Percentiles rank a stretch among this genome's conserved stretches.
Evolutionary conservation across 2,888 invertebrate genomes (phyloP).

Genomic region (Sinopyrophorus schimmeli): DNA sequence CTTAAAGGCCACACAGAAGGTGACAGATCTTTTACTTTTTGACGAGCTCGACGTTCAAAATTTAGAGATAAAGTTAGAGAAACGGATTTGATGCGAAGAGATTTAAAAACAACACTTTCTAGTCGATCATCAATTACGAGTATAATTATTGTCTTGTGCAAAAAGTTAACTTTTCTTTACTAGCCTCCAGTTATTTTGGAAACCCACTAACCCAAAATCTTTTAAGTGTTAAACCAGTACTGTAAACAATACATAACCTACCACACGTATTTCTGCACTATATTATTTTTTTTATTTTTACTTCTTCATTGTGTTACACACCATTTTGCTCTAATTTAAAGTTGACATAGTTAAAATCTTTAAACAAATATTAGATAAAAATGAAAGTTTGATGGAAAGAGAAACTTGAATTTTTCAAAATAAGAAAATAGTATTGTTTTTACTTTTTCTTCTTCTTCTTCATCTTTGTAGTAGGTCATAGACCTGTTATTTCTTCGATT

Average conservation of each 20-base stretch:
- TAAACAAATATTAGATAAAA: no score
- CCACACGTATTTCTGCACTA: no score
- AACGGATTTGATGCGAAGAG: not conserved
- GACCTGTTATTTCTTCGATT: no score
- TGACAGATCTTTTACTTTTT: conserved; percentile 3
- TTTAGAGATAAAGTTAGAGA: not conserved
- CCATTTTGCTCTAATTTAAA: no score
- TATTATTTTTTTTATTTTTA: no score
- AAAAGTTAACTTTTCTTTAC: conserved; percentile 24
- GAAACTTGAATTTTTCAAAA: no score
- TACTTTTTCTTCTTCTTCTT: no score
- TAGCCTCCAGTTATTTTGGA: conserved; percentile 32
- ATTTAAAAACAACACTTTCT: conserved; percentile 16
- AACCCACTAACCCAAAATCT: conserved; percentile 35
- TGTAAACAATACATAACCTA: conserved; percentile 33
- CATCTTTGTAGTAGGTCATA: no score
- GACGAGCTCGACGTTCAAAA: not conserved
- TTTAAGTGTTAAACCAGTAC: conserved; percentile 24
- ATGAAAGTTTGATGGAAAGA: no score
- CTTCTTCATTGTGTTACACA: no score
- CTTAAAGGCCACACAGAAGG: conserved; percentile 9
- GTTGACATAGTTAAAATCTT: no score
- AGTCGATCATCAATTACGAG: conserved; percentile 5
- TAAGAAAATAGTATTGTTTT: no score
- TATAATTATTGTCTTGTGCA: conserved; percentile 15